These are phyloP conservation scores for Eira barbara DNA, from an alignment of 2,113 vertebrate species.

Conservation along the genomic window DNA sequence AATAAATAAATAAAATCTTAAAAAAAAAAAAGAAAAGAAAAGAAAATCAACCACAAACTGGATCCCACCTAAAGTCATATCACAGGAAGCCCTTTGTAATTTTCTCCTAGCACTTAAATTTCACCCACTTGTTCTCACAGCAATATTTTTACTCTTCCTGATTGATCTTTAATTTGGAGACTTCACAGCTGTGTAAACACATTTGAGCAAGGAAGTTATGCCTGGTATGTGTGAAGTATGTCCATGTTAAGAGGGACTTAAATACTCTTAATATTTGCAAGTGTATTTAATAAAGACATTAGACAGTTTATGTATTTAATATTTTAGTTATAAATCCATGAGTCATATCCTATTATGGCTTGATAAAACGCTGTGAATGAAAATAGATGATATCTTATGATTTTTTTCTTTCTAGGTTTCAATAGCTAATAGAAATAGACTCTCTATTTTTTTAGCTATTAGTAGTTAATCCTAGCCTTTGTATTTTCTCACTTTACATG, in stretches of 20 bases:
- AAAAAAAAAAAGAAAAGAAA: background rate
- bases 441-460: background rate
- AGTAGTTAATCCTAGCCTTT: background rate
- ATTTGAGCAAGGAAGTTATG: constrained; percentile 61
- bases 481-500: background rate
- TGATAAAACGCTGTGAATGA: background rate
- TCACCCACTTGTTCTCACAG: constrained; percentile 60
- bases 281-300: constrained; percentile 57
- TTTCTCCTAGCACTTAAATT: constrained; percentile 73
- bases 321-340: background rate
- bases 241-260: constrained; percentile 57
- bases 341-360: background rate
- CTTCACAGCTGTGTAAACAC: constrained; percentile 77
- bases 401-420: background rate
- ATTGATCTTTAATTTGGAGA: constrained; percentile 75
- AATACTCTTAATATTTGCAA: constrained; percentile 55
- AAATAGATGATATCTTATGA: background rate
- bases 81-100: constrained; percentile 62
- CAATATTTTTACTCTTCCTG: constrained; percentile 74
- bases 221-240: constrained; percentile 24
- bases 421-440: background rate
- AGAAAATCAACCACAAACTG: background rate
- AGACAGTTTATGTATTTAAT: background rate
- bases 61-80: constrained; percentile 46
- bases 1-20: too few species aligned